A percentile compares a stretch with the other conserved stretches of the same genome.
phyloP scores from a whole-genome alignment of 2,113 vertebrate genomes.

The Macquaria ambigua region DNA sequence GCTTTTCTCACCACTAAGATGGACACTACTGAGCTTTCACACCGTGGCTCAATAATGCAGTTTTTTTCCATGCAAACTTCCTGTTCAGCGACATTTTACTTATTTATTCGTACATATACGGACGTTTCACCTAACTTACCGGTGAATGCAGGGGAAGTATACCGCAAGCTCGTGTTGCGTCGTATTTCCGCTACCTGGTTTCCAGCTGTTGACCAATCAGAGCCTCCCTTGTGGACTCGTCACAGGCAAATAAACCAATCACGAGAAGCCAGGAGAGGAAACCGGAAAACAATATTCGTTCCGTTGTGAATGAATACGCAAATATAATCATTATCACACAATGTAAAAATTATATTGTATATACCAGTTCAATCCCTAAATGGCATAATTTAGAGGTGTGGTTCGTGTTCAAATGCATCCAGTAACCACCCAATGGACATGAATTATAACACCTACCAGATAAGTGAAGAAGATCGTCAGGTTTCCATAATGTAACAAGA shows the following conservation, averaged over 20 bases:
- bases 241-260: constrained; percentile 50
- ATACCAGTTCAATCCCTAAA: background rate
- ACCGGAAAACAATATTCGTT: constrained; percentile 5
- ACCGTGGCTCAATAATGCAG: rapidly evolving
- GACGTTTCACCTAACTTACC: constrained; percentile 23
- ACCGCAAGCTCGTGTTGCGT: background rate
- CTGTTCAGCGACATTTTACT: background rate
- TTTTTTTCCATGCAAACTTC: background rate
- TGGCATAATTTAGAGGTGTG: background rate
- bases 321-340: too few relatives aligned
- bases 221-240: background rate
- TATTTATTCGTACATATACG: too few relatives aligned
- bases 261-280: background rate
- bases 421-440: background rate
- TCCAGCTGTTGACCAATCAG: constrained; percentile 61
- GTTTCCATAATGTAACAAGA: background rate
- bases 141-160: background rate
- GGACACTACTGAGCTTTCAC: background rate
- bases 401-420: background rate
- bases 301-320: background rate
- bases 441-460: background rate
- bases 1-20: background rate
- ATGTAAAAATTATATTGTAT: background rate
- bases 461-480: background rate
- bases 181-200: constrained; percentile 45